phyloP scores from a whole-genome alignment of 2,888 invertebrate species.

The Phytoseiulus persimilis region DNA sequence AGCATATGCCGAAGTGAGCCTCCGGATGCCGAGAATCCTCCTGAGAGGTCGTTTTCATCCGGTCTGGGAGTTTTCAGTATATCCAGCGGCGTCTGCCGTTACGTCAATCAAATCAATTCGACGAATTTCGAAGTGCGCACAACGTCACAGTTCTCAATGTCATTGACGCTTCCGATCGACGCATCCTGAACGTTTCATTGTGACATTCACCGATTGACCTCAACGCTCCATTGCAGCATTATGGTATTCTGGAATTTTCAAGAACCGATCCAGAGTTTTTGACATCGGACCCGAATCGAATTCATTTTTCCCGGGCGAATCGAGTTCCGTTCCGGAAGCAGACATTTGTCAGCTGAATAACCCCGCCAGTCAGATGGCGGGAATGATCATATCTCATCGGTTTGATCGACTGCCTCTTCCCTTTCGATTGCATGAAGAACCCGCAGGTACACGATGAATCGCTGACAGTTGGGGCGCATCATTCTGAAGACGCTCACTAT shows the following conservation, averaged over 20 bases:
- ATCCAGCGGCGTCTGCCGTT: background rate
- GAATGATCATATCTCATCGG: no score
- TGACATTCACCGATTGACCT: background rate
- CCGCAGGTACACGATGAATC: no score
- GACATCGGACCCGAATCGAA: background rate
- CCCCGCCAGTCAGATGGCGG: no score
- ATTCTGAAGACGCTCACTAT: no score
- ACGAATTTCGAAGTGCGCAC: background rate
- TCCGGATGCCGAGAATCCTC: background rate
- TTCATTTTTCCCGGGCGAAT: no score
- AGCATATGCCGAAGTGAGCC: background rate
- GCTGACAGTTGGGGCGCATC: no score
- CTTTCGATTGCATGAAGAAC: no score
- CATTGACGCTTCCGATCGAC: background rate
- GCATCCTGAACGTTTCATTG: background rate
- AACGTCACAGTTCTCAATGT: background rate
- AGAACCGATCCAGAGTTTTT: background rate
- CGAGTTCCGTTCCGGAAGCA: no score
- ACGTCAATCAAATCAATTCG: background rate
- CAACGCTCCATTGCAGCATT: background rate
- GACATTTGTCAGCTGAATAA: no score
- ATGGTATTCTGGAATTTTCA: background rate
- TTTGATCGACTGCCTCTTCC: no score
- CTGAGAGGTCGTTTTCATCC: background rate
- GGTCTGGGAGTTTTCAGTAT: background rate